Conservation (phyloP, 2,797 vertebrate genomes). For the Erethizon dorsatum region DNA sequence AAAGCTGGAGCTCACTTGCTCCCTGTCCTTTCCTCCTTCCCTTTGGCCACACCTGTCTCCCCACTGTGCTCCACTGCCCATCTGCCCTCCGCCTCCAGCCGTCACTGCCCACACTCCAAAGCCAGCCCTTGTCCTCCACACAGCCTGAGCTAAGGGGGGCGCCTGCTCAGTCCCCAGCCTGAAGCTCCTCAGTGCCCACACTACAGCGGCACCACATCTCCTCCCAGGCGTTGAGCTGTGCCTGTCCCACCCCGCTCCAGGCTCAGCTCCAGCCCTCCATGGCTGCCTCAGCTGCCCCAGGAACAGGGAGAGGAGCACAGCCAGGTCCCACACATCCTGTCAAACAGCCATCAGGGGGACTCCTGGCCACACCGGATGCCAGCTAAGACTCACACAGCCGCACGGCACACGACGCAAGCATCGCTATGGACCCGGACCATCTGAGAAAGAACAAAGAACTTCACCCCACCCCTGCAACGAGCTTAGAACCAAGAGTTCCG, state of each 20-base stretch:
- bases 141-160: fast-evolving
- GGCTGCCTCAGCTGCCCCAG: background rate
- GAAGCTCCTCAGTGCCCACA: background rate
- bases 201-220: background rate
- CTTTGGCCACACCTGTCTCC: background rate
- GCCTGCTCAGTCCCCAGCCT: fast-evolving
- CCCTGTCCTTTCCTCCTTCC: too few relatives aligned
- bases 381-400: background rate
- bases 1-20: background rate
- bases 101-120: background rate
- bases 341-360: background rate
- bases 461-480: background rate
- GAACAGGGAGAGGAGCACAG: background rate
- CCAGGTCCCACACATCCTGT: background rate
- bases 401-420: background rate
- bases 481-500: background rate
- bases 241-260: background rate
- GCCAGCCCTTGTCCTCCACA: fast-evolving
- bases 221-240: background rate
- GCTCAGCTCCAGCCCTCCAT: background rate
- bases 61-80: fast-evolving
- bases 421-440: background rate
- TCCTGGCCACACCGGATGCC: background rate
- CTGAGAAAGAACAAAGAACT: background rate
- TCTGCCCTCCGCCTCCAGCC: background rate